Evolutionary conservation across 2,113 vertebrate genomes (phyloP).

Genomic region (Phylloscopus trochiloides): DNA sequence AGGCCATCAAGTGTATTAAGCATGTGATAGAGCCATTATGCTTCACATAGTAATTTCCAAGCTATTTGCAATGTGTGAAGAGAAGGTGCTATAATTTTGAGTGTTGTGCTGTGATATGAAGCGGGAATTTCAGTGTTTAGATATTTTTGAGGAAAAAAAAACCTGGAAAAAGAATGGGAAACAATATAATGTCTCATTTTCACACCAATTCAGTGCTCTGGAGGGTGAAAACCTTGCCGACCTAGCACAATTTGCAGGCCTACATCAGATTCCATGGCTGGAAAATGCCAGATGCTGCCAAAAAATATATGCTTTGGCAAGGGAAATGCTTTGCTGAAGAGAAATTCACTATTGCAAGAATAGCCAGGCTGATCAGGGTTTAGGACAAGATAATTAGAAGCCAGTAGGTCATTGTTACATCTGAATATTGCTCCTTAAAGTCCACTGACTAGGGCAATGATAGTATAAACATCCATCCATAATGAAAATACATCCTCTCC

Average conservation of each 20-base stretch:
- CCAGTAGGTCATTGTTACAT: conserved; percentile 27
- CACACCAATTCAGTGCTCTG: conserved; percentile 58
- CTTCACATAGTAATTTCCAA: not conserved
- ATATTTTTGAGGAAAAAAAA: conserved; percentile 36
- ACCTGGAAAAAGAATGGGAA: conserved; percentile 41
- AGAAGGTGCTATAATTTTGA: not conserved
- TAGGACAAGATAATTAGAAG: conserved; percentile 69
- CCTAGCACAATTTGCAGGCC: conserved; percentile 74
- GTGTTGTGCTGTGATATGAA: not conserved
- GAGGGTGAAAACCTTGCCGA: conserved; percentile 63
- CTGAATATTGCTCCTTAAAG: not conserved
- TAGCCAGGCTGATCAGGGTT: conserved; percentile 61
- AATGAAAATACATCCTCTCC: not conserved
- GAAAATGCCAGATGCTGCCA: conserved; percentile 67
- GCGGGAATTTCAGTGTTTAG: conserved; percentile 28
- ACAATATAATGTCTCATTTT: conserved; percentile 69
- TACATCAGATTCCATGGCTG: conserved; percentile 70
- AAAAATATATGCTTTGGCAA: conserved; percentile 73
- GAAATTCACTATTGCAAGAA: conserved; percentile 59
- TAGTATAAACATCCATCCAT: not conserved
- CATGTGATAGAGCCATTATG: not conserved
- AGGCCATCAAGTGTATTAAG: not conserved
- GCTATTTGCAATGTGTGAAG: not conserved
- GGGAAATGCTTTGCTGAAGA: conserved; percentile 70
- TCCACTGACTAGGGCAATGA: not conserved